These are phyloP conservation scores for Aphelenchoides fujianensis DNA, from an alignment of 1,140 invertebrate genomes.

Conservation along the genomic window DNA sequence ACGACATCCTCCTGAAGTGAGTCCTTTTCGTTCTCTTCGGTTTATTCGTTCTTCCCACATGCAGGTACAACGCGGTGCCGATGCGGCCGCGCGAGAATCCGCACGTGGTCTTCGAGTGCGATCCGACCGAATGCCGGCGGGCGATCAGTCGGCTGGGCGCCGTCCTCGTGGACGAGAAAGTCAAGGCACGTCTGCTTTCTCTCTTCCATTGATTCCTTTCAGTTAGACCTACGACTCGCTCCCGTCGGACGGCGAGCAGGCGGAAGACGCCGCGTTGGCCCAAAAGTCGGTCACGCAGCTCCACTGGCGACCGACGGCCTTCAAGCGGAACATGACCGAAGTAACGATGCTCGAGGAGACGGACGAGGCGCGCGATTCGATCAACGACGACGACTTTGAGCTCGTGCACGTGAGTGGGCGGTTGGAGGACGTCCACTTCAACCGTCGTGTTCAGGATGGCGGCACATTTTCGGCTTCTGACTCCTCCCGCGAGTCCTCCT, in stretches of 20 bases:
- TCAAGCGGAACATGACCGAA: background rate
- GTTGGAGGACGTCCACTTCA: background rate
- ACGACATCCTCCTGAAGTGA: slow-evolving; percentile 7
- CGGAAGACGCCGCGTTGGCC: slow-evolving; percentile 8
- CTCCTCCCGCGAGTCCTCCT: too few relatives aligned
- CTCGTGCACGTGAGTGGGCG: background rate
- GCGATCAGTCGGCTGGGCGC: background rate
- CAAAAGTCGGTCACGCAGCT: slow-evolving; percentile 12
- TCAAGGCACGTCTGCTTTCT: too few relatives aligned
- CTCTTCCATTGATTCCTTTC: too few relatives aligned
- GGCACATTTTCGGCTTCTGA: background rate
- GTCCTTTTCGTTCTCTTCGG: too few relatives aligned
- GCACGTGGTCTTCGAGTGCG: background rate
- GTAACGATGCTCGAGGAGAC: background rate
- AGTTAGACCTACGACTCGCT: slow-evolving; percentile 5
- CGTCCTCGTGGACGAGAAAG: slow-evolving; percentile 1
- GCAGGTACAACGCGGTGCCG: background rate
- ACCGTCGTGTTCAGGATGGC: background rate
- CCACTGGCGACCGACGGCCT: background rate
- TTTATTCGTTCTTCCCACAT: too few relatives aligned
- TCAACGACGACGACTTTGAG: slow-evolving; percentile 7
- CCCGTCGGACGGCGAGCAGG: slow-evolving; percentile 1
- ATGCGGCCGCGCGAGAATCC: background rate
- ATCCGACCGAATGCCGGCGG: background rate
- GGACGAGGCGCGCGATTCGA: background rate